Base-by-base conservation (phyloP, 2,797 vertebrate genomes). In the Neoniphon sammara region DNA sequence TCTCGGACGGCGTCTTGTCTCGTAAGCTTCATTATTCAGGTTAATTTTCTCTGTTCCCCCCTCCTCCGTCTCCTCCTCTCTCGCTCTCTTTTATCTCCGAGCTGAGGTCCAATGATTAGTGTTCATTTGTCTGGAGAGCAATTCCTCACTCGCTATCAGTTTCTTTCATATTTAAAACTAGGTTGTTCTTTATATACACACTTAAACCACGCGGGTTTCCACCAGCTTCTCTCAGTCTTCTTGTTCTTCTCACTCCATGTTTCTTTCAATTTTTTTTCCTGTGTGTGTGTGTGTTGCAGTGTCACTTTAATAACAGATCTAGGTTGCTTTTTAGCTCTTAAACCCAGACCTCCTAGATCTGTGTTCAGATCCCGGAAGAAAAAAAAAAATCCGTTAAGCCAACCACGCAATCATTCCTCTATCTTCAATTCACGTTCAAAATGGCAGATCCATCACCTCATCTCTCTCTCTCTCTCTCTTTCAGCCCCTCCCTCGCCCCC, bases 141-240 rank as follows among this genome's bases (percentile, higher is more conserved):
- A 9, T 64, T 73, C 25, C 14, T 70, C 27, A 2, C 18, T 65
- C 56, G 17, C 14, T 49, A 31, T 65, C 61, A 63, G 27, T 34
- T 70, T 56, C 72, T 82, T 77, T 83, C 68, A 83, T 55, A 78
- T 72, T 34, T 53, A 53, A 74, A 74, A 67, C 53, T 75, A 7
- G 8, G 36, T 60, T 60, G 31, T 73, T 78, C 46, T 31, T 67
- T 36, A 46, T 49, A 7, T 49, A 20, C 47, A 20, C 18, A n/a
- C 47, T 49, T 18, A 49, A n/a, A 49, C 18, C 47, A 49, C 25
- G 46, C 49, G 58, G 5, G 42, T 23, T 25, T 58, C 50, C 64
- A 36, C 49, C 65, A 65, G 55, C 20, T 30, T 55, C 47, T 59
- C 39, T 20, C 2, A 5, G 44, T 27, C 36, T 18, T 53, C 36